Percentiles rank a stretch among this genome's conserved stretches.
phyloP scores from a whole-genome alignment of 2,797 vertebrate species.

The Fratercula arctica region DNA sequence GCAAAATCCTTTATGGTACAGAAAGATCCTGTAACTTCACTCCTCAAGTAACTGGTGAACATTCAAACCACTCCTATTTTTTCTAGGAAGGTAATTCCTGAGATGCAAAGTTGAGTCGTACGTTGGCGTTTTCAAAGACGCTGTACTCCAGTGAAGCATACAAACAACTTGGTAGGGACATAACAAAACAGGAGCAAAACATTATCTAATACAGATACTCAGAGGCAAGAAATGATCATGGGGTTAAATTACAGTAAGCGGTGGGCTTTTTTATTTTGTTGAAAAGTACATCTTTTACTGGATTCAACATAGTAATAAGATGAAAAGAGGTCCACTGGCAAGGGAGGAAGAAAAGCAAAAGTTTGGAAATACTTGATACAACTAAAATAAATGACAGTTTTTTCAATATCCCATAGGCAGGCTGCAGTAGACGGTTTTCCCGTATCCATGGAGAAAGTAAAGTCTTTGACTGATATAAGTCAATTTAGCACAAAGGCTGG shows the following conservation, averaged over 20 bases:
- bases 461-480: conserved; percentile 13
- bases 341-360: conserved; percentile 59
- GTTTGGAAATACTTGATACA: conserved; percentile 21
- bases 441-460: conserved; percentile 23
- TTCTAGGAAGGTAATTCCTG: conserved; percentile 33
- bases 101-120: conserved; percentile 7
- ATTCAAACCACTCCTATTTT: conserved; percentile 6
- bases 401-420: conserved; percentile 26
- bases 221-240: conserved; percentile 49
- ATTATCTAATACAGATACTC: conserved; percentile 31
- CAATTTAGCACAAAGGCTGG: conserved; percentile 32
- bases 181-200: conserved; percentile 12
- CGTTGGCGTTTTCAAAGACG: conserved; percentile 27
- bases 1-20: conserved; percentile 11
- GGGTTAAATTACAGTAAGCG: conserved; percentile 53
- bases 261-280: conserved; percentile 64
- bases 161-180: background rate
- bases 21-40: background rate
- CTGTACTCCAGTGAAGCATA: background rate
- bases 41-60: conserved; percentile 5
- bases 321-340: conserved; percentile 34
- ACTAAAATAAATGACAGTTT: conserved; percentile 46
- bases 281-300: conserved; percentile 59
- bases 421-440: background rate
- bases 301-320: conserved; percentile 41